A percentile compares a stretch with the other conserved stretches of the same genome.
These are phyloP conservation scores for Scolopax rusticola DNA, from an alignment of 2,797 vertebrate genomes.

Conservation along the genomic window DNA sequence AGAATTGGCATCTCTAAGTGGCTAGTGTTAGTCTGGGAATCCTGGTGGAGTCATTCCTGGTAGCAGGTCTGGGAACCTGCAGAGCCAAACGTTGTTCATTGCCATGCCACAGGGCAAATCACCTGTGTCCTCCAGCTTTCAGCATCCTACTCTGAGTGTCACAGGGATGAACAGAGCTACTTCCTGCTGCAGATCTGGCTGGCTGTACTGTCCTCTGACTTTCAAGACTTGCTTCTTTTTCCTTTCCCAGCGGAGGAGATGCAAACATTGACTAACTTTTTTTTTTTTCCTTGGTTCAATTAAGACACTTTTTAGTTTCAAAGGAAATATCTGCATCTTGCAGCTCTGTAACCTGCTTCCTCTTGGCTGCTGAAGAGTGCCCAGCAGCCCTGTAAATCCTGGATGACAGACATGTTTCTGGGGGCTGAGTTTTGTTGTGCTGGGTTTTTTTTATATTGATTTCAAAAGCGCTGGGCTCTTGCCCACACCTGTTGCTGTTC, in stretches of 20 bases:
- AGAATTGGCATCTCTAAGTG: neutral
- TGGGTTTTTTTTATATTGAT: neutral
- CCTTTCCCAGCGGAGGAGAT: neutral
- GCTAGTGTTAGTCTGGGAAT: neutral
- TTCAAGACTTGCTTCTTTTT: neutral
- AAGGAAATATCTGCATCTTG: neutral
- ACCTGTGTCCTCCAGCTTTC: neutral
- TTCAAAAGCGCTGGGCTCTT: conserved; percentile 13
- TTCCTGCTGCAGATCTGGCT: neutral
- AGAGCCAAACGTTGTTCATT: neutral
- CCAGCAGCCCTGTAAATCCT: conserved; percentile 16
- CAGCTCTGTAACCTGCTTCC: neutral
- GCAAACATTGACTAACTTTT: neutral
- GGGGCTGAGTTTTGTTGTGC: neutral
- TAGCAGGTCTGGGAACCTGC: neutral
- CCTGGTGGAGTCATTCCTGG: neutral
- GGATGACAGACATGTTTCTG: conserved; percentile 1
- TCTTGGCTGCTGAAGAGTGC: conserved; percentile 1
- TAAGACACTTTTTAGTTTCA: conserved; percentile 4
- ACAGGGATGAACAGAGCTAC: neutral
- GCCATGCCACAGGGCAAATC: neutral
- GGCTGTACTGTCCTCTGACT: neutral
- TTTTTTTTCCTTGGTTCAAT: neutral
- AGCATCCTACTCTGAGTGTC: neutral
- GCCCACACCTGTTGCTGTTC: conserved; percentile 62